Evolutionary conservation across 2,888 invertebrate species (phyloP), one percentile per base, ranked within the genome.

Genomic region (Chirona hameri): DNA sequence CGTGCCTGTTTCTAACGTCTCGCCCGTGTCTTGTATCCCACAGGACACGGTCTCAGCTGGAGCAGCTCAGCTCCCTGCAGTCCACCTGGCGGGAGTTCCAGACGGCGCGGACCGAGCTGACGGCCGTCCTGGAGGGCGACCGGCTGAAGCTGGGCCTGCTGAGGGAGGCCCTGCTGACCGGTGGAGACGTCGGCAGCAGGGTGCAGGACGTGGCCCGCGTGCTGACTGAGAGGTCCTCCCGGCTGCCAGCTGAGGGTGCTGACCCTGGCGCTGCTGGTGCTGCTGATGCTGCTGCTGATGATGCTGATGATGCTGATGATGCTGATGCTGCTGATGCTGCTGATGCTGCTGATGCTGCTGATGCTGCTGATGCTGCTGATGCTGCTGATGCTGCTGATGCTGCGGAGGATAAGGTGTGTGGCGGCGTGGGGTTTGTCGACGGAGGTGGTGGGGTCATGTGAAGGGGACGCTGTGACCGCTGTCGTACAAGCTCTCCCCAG

Each of bases 51-150:
- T 79, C 55, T n/a, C 84, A 84, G 79, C 79, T 83, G 83, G 81
- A 83, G 46, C 83, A 84, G 31, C 82, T 84, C 82, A 81, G 81
- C 48, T 81, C 82, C 14, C 83, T 83, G 60, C 82, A 84, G 52
- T 81, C 81, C 69, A 92, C 92, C 55, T 94, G 93, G 93, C 91
- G 92, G 83, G 93, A 94, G 87, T 92, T 95, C 89, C 94, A 94
- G 87, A 90, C 91, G 83, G 93, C 94, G 18, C 89, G 95, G 83
- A 91, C 92, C 27, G 94, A 94, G 87, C 91, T 95, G 84, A 93
- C 94, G 86, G 91, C 92, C 82, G 94, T 93, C 52, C 88, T 95
- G 82, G 91, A 92, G 55, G 92, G 93, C 85, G 95, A 95, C 88
- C 90, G 91, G 85, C 90, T 91, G 86, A 91, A 91, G 18, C 88